Conservation (phyloP, 1,140 invertebrate species). For the Harpegnathos saltator region DNA sequence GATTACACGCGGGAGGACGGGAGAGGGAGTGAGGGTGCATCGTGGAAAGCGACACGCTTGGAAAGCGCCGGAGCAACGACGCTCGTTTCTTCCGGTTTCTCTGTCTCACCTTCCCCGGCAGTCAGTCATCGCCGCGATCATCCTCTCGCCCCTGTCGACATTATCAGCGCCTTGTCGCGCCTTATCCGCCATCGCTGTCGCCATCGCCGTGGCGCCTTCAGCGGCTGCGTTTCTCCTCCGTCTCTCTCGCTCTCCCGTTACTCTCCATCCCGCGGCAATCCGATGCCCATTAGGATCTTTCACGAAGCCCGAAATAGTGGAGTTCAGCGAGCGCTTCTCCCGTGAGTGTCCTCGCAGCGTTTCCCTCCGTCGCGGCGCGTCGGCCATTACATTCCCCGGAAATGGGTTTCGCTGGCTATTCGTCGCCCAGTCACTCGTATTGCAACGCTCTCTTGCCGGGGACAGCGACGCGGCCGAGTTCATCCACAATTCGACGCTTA, state of each 20-base stretch:
- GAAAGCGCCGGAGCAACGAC: too few relatives aligned
- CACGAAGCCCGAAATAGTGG: not conserved
- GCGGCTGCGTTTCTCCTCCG: not conserved
- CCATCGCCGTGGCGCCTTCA: not conserved
- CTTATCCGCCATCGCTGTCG: too few relatives aligned
- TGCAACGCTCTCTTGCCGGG: not conserved
- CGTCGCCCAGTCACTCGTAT: not conserved
- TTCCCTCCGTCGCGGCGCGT: not conserved
- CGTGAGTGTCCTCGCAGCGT: not conserved
- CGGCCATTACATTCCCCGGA: constrained; percentile 6
- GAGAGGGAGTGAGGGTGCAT: too few relatives aligned
- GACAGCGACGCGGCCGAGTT: not conserved
- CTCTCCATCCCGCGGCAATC: not conserved
- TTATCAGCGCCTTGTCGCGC: not conserved
- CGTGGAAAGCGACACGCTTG: too few relatives aligned
- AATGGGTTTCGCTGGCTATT: constrained; percentile 15
- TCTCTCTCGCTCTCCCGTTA: not conserved
- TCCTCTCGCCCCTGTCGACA: not conserved
- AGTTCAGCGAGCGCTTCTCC: not conserved
- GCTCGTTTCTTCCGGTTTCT: too few relatives aligned
- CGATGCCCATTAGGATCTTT: not conserved
- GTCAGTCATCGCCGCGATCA: not conserved
- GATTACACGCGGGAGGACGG: too few relatives aligned
- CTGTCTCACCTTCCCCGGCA: not conserved
- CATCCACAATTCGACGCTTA: not conserved